Conservation (phyloP, 2,888 invertebrate genomes). For the Cordylochernes scorpioides region DNA sequence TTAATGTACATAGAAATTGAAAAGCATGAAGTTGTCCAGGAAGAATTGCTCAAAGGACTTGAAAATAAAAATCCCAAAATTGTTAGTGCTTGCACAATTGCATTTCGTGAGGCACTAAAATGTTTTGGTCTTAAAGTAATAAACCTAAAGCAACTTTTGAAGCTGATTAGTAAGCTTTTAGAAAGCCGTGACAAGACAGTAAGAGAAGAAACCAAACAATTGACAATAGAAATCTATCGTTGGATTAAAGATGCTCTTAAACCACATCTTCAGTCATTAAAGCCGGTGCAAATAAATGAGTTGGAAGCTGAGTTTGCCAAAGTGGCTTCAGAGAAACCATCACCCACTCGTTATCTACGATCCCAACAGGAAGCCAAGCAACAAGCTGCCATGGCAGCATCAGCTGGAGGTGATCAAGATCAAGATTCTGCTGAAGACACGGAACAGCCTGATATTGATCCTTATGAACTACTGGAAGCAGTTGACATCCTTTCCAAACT, state of each 20-base stretch:
- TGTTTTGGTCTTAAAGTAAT: conserved; percentile 73
- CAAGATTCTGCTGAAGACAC: conserved; percentile 24
- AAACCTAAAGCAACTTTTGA: conserved; percentile 57
- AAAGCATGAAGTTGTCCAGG: conserved; percentile 57
- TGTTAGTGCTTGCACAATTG: conserved; percentile 50
- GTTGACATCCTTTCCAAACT: conserved; percentile 75
- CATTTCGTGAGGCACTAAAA: conserved; percentile 43
- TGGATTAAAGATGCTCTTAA: conserved; percentile 54
- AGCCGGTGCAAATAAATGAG: conserved; percentile 63
- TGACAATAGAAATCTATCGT: conserved; percentile 75
- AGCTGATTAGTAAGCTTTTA: conserved; percentile 52
- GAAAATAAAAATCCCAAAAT: conserved; percentile 90
- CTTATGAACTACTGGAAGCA: conserved; percentile 65
- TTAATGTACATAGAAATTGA: conserved; percentile 89
- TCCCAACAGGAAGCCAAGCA: conserved; percentile 50
- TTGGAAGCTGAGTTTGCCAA: conserved; percentile 64
- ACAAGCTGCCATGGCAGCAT: conserved; percentile 27
- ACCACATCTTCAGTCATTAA: conserved; percentile 53
- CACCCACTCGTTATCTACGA: conserved; percentile 43
- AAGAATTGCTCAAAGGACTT: conserved; percentile 74
- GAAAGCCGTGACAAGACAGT: conserved; percentile 73
- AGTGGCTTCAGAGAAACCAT: conserved; percentile 33
- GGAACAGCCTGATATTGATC: conserved; percentile 38
- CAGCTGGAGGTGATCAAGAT: conserved; percentile 27
- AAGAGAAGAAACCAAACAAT: conserved; percentile 62